These are phyloP conservation scores for Philereme vetulata DNA, from an alignment of 2,888 invertebrate species.

Conservation along the genomic window DNA sequence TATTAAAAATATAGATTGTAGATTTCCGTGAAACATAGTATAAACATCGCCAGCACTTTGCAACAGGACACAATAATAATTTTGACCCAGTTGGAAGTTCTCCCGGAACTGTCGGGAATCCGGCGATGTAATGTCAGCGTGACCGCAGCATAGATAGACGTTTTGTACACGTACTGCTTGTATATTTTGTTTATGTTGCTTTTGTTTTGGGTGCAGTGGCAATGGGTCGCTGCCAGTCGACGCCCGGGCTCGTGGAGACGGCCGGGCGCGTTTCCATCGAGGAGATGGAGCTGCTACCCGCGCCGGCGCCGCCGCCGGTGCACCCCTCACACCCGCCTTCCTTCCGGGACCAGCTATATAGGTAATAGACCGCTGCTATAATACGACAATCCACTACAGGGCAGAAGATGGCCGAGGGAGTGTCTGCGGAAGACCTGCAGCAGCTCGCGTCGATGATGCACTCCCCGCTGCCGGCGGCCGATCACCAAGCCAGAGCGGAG, in stretches of 20 bases:
- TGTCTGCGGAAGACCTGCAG: slow-evolving; percentile 86
- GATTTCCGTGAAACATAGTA: slow-evolving; percentile 11
- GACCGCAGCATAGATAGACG: slow-evolving; percentile 24
- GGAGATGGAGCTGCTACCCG: slow-evolving; percentile 76
- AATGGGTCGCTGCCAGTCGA: slow-evolving; percentile 97
- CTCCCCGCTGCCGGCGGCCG: slow-evolving; percentile 2
- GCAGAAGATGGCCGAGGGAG: slow-evolving; percentile 15
- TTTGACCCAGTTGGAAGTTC: slow-evolving; percentile 26
- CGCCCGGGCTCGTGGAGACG: slow-evolving; percentile 97
- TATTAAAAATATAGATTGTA: slow-evolving; percentile 4
- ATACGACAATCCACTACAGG: slow-evolving; percentile 21
- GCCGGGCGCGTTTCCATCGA: slow-evolving; percentile 94
- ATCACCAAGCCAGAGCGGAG: background rate
- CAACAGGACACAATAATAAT: slow-evolving; percentile 5
- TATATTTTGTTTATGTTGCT: slow-evolving; percentile 29
- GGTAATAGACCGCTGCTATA: slow-evolving; percentile 51
- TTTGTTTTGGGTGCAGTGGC: slow-evolving; percentile 86
- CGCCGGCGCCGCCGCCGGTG: slow-evolving; percentile 65
- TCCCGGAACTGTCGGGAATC: slow-evolving; percentile 17
- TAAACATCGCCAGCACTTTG: slow-evolving; percentile 17
- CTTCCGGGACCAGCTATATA: slow-evolving; percentile 82
- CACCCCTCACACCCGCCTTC: slow-evolving; percentile 78
- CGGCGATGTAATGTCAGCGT: slow-evolving; percentile 14
- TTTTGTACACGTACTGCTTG: slow-evolving; percentile 38
- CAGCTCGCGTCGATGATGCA: slow-evolving; percentile 39